Percentiles rank a stretch among this genome's conserved stretches.
These are phyloP conservation scores for Psephotus haematonotus DNA, from an alignment of 2,113 vertebrate genomes.

Conservation along the genomic window DNA sequence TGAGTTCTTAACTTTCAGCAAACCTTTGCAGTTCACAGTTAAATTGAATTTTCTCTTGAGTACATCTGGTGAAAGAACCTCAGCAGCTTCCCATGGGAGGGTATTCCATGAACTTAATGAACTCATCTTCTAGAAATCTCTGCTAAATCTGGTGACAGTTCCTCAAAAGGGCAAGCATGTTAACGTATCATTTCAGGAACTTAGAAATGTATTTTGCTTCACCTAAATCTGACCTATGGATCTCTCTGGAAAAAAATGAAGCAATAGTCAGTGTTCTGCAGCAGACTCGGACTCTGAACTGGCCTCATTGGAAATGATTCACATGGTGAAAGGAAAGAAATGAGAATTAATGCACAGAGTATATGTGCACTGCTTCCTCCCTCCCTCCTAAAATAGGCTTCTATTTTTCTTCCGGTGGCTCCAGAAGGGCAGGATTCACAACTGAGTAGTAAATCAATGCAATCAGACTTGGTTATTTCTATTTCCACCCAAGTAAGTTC, in stretches of 20 bases:
- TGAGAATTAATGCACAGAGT: neutral
- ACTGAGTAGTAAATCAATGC: neutral
- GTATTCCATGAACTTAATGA: neutral
- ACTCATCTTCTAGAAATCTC: neutral
- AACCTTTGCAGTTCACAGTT: neutral
- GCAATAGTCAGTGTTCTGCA: neutral
- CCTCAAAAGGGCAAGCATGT: neutral
- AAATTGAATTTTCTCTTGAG: neutral
- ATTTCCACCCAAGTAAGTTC: neutral
- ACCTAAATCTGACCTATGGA: neutral
- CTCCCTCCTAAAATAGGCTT: rapidly evolving
- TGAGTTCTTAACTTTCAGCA: neutral
- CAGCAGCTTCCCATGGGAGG: neutral
- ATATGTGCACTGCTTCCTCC: rapidly evolving
- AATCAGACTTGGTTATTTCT: neutral
- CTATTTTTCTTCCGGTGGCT: neutral
- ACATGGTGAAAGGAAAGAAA: neutral
- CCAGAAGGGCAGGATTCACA: neutral
- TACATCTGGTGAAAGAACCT: neutral
- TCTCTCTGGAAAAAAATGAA: neutral
- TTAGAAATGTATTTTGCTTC: neutral
- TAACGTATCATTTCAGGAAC: neutral
- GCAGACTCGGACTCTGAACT: neutral
- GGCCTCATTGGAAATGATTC: neutral
- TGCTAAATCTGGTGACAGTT: neutral